Base-by-base conservation (phyloP, 2,797 vertebrate species). In the Urosaurus nigricauda region DNA sequence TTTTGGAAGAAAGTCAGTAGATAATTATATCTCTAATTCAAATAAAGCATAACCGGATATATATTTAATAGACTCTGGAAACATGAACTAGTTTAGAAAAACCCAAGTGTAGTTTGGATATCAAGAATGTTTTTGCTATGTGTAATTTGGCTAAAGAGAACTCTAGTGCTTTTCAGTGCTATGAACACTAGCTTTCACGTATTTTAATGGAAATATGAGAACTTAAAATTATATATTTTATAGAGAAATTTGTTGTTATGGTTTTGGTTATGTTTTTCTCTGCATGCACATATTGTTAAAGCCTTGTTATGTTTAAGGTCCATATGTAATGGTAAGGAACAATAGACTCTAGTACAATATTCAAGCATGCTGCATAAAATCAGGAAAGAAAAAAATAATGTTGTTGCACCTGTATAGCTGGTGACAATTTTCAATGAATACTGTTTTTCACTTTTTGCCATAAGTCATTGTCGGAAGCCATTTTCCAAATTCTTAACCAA, bases 121-220 rank as follows among this genome's bases (percentile, higher is more conserved):
- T 60, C 24, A 35, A 81, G 51, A 81, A 87, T 60, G 47, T 73
- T 81, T 87, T 87, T 87, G 86, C 60, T 81, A 81, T n/a, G 53
- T 68, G 73, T 87, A 63, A 86, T 86, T 51, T 86, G 40, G 32
- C 40, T 86, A 56, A 56, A n/a, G 63, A 51, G 78, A 87, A 80
- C 51, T 80, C n/a, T 56, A 87, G 65, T 78, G 19, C 79, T 68
- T 86, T 79, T 87, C 65, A 56, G 32, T 71, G 43, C 78, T 65
- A n/a, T 71, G 13, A 80, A 21, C 26, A 71, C 78, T 26, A 43
- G 86, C 65, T 80, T 87, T 70, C 37, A 71, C 70, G 16, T 63
- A 80, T 87, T 79, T 71, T 80, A 35, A 80, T 80, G 51, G 78
- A 87, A 73, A 87, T 79, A 56, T 40, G 73, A 56, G 21, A n/a